Evolutionary conservation across 2,113 vertebrate species (phyloP), one percentile per base, ranked within the genome.

Genomic region (Okapia johnstoni): DNA sequence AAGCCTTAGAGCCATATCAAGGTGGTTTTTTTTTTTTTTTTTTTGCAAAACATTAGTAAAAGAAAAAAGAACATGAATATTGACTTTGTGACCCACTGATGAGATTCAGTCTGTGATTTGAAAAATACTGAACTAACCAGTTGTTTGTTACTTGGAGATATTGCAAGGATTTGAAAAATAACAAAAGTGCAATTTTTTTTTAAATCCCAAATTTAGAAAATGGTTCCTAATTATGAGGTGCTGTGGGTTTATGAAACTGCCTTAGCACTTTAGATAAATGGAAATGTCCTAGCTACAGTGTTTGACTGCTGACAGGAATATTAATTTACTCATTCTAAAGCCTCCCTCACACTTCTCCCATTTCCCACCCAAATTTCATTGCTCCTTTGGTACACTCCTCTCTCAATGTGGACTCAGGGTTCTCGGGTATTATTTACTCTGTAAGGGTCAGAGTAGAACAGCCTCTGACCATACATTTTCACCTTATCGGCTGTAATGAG

Each of bases 161-260:
- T 61, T 50, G n/a, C 10, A 57, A 86, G 46, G 28, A 83, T 73
- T 50, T 88, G 23, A 50, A 92, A 50, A 76, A 52, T 16, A 94
- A 16, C 17, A 91, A 94, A 93, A 77, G 10, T 36, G 33, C 16
- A 73, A 19, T 21, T n/a, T 23, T 40, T 26, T 54, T n/a, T 2
- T 16, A 26, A 77, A 76, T 21, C 25, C 30, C 63, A 80, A 79
- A 73, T 93, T 84, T 83, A 57, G 61, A 73, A 97, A 97, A 77
- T 7, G 1, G 21, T 19, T 50, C 54, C 36, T 61, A 84, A 88
- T 88, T 43, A 88, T 43, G 54, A 83, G 40, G 10, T 43, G 10
- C 11, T 85, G 4, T 80, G 40, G 58, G 70, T 96, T 94, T 88
- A 58, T 6, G 3, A 88, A 96, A 61, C 63, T 58, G 12, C 26